A percentile compares a stretch with the other conserved stretches of the same genome.
Evolutionary conservation across 1,140 invertebrate genomes (phyloP).

Genomic region (Panagrolaimus sp.): DNA sequence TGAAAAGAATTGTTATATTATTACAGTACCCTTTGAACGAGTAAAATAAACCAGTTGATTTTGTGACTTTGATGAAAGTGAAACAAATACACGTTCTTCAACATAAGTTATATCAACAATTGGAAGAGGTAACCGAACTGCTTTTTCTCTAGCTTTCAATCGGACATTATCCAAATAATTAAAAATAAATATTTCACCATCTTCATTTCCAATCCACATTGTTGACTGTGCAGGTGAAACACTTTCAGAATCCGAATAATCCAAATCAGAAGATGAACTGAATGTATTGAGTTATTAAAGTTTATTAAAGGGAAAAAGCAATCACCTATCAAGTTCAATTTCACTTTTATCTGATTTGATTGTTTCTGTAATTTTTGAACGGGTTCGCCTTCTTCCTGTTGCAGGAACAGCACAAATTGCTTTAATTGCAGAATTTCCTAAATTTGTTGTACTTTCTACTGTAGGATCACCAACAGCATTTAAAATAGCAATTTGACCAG

Average conservation of each 20-base stretch:
- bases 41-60: conserved; percentile 26
- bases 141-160: conserved; percentile 86
- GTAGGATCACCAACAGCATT: conserved; percentile 82
- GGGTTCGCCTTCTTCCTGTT: conserved; percentile 37
- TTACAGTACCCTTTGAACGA: conserved; percentile 16
- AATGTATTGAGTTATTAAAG: conserved; percentile 17
- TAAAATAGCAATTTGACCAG: conserved; percentile 86
- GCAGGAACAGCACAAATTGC: conserved; percentile 82
- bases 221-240: conserved; percentile 65
- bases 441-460: conserved; percentile 90
- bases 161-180: conserved; percentile 88
- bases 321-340: conserved; percentile 6
- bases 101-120: conserved; percentile 67
- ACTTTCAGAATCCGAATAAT: conserved; percentile 59
- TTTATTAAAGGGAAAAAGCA: neutral
- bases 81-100: conserved; percentile 30
- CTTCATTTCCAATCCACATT: conserved; percentile 95
- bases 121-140: conserved; percentile 76
- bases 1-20: too few species aligned
- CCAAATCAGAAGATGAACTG: conserved; percentile 28
- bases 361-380: neutral
- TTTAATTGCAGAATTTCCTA: conserved; percentile 84
- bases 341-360: neutral
- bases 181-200: conserved; percentile 91
- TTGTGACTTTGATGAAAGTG: conserved; percentile 22